These are phyloP conservation scores for Acipenser ruthenus DNA, from an alignment of 2,797 vertebrate genomes.

Conservation along the genomic window DNA sequence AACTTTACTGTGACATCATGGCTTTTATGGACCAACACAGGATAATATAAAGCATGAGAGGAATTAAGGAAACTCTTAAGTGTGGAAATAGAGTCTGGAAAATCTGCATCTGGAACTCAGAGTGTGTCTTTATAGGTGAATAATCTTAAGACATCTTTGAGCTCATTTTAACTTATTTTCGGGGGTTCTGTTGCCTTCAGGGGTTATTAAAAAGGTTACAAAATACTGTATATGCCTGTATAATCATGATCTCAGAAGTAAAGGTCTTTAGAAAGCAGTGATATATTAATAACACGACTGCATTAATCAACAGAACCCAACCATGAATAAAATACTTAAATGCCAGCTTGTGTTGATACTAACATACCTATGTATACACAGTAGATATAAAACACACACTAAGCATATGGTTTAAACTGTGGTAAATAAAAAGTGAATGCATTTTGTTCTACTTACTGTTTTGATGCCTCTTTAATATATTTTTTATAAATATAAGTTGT, in stretches of 20 bases:
- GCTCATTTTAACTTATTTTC: too few relatives aligned
- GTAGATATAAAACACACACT: not conserved
- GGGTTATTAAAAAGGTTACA: too few relatives aligned
- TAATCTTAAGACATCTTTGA: too few relatives aligned
- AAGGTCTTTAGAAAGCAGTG: too few relatives aligned
- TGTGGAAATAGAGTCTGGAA: slow-evolving; percentile 20
- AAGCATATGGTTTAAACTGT: not conserved
- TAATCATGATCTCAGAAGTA: too few relatives aligned
- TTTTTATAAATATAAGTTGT: not conserved
- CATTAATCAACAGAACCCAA: too few relatives aligned
- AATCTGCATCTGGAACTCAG: too few relatives aligned
- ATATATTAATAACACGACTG: too few relatives aligned
- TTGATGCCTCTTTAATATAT: slow-evolving; percentile 1
- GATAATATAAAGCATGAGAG: slow-evolving; percentile 33
- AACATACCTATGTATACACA: not conserved
- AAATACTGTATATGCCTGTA: too few relatives aligned
- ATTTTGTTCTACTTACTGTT: not conserved
- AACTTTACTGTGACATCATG: slow-evolving; percentile 34
- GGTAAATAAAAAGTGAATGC: not conserved
- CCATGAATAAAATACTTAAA: too few relatives aligned
- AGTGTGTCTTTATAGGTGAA: slow-evolving; percentile 7
- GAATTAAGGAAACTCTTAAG: slow-evolving; percentile 30
- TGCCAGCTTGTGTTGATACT: not conserved
- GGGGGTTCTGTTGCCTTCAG: too few relatives aligned
- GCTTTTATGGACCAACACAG: slow-evolving; percentile 38